Evolutionary conservation across 92 coral and sea anemone species (phyloP).

Genomic region (Virgularia gustaviana): DNA sequence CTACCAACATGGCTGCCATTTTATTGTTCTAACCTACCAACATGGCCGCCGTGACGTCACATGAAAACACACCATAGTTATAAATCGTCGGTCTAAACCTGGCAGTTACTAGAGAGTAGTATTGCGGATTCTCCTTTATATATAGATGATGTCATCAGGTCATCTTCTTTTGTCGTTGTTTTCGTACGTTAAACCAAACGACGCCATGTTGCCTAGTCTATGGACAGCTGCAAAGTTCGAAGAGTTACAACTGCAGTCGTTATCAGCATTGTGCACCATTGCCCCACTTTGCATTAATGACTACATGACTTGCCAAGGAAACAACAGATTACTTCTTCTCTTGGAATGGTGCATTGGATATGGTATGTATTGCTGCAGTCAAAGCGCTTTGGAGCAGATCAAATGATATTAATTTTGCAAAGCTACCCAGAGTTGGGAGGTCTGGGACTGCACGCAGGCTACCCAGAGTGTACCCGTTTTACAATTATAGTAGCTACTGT

Average conservation of each 20-base stretch:
- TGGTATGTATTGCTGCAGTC: constrained; percentile 53
- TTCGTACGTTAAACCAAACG: constrained; percentile 82
- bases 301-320: constrained; percentile 99
- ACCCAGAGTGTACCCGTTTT: too few species aligned
- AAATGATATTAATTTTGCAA: too few species aligned
- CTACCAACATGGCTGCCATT: neutral
- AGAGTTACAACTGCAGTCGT: constrained; percentile 86
- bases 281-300: constrained; percentile 90
- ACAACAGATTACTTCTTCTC: constrained; percentile 78
- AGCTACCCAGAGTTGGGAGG: too few species aligned
- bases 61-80: neutral
- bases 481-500: too few species aligned
- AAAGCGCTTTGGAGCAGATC: too few species aligned
- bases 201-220: constrained; percentile 54
- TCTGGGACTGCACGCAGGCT: too few species aligned
- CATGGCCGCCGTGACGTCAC: neutral
- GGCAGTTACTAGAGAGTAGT: neutral
- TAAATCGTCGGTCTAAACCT: neutral
- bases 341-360: constrained; percentile 98
- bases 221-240: constrained; percentile 99
- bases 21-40: neutral
- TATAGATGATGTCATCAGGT: constrained; percentile 82
- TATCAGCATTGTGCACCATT: constrained; percentile 70
- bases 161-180: constrained; percentile 76
- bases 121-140: neutral